Percentiles rank a stretch among this genome's conserved stretches.
Conservation (phyloP, 2,888 invertebrate genomes). For the Drosophila maculinotata region DNA sequence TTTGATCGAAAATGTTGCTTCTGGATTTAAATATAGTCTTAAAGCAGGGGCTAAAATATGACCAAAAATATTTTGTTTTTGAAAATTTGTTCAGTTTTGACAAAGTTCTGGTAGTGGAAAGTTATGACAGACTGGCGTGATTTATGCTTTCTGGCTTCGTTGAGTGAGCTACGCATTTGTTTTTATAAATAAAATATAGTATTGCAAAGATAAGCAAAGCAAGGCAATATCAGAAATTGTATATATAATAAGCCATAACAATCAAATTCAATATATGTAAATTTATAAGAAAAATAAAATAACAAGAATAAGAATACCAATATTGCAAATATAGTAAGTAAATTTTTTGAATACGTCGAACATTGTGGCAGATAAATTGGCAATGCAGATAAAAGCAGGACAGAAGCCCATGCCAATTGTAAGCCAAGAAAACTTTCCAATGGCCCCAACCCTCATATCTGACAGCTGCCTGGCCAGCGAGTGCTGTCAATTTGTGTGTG, state of each 20-base stretch:
- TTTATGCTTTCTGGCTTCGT: too few relatives aligned
- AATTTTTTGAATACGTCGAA: constrained; percentile 24
- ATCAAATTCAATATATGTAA: constrained; percentile 30
- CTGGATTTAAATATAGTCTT: too few relatives aligned
- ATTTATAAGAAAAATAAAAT: constrained; percentile 19
- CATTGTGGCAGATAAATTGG: constrained; percentile 52
- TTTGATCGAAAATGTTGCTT: too few relatives aligned
- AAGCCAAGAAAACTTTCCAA: constrained; percentile 69
- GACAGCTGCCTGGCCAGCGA: constrained; percentile 40
- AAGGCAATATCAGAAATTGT: not conserved
- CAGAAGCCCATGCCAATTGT: constrained; percentile 31
- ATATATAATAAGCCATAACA: constrained; percentile 21
- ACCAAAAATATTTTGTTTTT: too few relatives aligned
- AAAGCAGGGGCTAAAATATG: too few relatives aligned
- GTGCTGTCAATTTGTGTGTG: constrained; percentile 28
- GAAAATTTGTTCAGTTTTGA: too few relatives aligned
- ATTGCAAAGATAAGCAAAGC: not conserved
- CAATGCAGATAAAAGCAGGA: constrained; percentile 47
- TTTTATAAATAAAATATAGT: too few relatives aligned
- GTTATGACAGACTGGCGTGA: too few relatives aligned
- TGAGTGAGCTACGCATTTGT: too few relatives aligned
- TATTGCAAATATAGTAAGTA: constrained; percentile 12
- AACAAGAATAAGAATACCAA: constrained; percentile 4
- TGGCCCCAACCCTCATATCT: constrained; percentile 49
- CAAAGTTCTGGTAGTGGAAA: too few relatives aligned